Evolutionary conservation across 2,888 invertebrate genomes (phyloP), one percentile per base, ranked within the genome.

Genomic region (Rotaria sp.): DNA sequence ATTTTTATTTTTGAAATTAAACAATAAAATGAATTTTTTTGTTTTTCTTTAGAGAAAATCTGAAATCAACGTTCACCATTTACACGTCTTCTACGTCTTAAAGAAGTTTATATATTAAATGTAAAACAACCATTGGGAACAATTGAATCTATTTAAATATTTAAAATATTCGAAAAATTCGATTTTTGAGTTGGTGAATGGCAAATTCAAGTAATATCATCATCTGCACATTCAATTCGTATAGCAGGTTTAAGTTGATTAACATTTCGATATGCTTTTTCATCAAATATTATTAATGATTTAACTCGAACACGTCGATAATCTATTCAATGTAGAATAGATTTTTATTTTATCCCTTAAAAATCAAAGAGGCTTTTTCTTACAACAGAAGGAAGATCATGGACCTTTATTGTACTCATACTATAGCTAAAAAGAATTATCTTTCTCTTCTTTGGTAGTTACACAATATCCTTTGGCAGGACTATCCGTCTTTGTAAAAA

Each of bases 251-350:
- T 93, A 38, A 94, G 94, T 86, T 92, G 93, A 87, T 90, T 94
- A 84, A 93, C 93, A 86, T 94, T 94, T 90, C 90, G 91, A 35
- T 93, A 94, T 88, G 94, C 94, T 1, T 94, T 94, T 90, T 93
- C 94, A 0, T 92, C 93, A 10, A 90, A 92, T 57, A 92, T 92
- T 0, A 92, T 93, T 30, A 87, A 86, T 0, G 89, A 91, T 45
- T 90, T 93, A 88, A 89, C 90, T 0, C 92, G 93, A 88, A 93
- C 94, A 4, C 92, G 92, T 87, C 92, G 93, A 87, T 91, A 93
- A 84, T 94, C 94, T 11, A 89, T 94, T 26, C 92, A 92, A 91
- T 93, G 94, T 94, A 88, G 87, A 86, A 85, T 50, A n/a, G 10
- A 50, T 18, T 1, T 50, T 10, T 48, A 5, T 2, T 67, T n/a